These are phyloP conservation scores for Setophaga kirtlandii DNA, from an alignment of 2,113 vertebrate species.

Conservation along the genomic window DNA sequence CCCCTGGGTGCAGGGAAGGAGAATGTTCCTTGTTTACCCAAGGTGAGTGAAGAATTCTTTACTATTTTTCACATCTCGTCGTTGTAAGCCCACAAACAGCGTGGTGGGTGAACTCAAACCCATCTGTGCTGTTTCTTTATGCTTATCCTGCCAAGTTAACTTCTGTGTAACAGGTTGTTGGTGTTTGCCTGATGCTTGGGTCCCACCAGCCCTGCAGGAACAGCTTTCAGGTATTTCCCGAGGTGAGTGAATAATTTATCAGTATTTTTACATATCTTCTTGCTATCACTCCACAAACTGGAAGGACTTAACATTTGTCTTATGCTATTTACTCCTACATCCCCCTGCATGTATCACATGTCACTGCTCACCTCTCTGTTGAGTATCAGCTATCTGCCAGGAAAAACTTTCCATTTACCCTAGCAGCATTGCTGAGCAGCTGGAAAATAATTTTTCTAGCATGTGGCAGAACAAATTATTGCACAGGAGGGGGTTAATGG, in stretches of 20 bases:
- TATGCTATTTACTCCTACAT: constrained; percentile 6
- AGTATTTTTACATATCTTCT: background rate
- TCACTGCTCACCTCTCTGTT: constrained; percentile 42
- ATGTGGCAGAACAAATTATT: constrained; percentile 74
- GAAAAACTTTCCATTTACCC: constrained; percentile 43
- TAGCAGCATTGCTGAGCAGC: constrained; percentile 51
- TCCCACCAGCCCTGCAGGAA: background rate
- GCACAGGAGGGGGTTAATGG: constrained; percentile 72
- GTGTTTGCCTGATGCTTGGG: background rate
- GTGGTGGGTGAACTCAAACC: background rate
- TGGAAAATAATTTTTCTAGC: constrained; percentile 69
- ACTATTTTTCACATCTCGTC: background rate
- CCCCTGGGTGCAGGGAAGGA: background rate
- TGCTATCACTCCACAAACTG: background rate
- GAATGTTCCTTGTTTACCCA: background rate
- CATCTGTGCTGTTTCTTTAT: background rate
- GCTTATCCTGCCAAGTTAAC: background rate
- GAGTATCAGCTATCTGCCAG: constrained; percentile 43
- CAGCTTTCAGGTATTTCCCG: constrained; percentile 24
- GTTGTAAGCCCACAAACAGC: background rate
- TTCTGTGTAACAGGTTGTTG: background rate
- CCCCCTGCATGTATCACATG: background rate
- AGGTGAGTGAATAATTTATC: constrained; percentile 33
- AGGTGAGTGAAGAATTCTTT: background rate
- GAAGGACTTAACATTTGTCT: constrained; percentile 30